phyloP scores from a whole-genome alignment of 2,797 vertebrate species.

The Propithecus perrieri region DNA sequence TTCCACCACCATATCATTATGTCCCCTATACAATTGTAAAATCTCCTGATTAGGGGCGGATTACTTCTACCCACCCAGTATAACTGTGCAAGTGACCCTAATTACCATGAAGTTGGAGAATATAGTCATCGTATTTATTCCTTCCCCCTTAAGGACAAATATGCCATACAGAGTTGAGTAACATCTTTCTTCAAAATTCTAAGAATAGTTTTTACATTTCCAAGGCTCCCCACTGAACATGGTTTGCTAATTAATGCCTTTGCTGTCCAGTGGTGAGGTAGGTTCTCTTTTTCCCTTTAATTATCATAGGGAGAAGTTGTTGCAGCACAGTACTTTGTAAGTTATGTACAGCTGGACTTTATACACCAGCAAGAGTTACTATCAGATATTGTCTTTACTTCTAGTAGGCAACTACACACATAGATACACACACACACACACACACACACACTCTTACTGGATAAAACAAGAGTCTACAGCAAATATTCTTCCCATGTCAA shows the following conservation, averaged over 20 bases:
- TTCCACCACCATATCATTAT: background rate
- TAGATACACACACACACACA: background rate
- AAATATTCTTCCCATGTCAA: background rate
- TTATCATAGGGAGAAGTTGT: background rate
- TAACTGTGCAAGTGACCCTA: background rate
- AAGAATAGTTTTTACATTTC: slow-evolving; percentile 57
- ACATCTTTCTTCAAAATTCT: slow-evolving; percentile 57
- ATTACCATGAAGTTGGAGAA: background rate
- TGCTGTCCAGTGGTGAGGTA: background rate
- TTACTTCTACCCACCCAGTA: background rate
- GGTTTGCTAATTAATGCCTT: background rate
- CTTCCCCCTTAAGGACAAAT: background rate
- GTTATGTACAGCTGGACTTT: background rate
- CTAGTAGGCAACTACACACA: background rate
- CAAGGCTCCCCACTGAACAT: background rate
- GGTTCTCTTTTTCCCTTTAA: background rate
- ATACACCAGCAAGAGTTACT: background rate
- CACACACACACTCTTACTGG: background rate
- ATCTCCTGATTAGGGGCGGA: background rate
- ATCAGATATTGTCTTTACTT: background rate
- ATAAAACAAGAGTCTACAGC: background rate
- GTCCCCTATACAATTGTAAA: background rate
- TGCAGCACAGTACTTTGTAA: background rate
- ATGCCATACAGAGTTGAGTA: slow-evolving; percentile 44
- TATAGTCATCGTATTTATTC: background rate